Percentiles rank a stretch among this genome's conserved stretches.
These are phyloP conservation scores for Enchytraeus crypticus DNA, from an alignment of 2,888 invertebrate genomes.

Conservation along the genomic window DNA sequence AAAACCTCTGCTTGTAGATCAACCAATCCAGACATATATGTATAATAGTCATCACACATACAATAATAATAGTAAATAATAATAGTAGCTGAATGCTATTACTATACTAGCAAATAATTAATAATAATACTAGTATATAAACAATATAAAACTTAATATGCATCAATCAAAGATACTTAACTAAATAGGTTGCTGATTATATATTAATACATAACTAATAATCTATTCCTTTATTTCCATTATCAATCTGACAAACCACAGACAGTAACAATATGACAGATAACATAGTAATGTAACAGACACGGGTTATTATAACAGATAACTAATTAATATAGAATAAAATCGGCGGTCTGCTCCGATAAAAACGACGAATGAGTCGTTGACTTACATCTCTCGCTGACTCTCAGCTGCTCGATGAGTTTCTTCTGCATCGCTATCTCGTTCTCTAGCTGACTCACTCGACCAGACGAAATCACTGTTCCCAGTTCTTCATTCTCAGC, in stretches of 20 bases:
- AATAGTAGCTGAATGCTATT: no score
- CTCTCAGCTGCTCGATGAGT: constrained; percentile 89
- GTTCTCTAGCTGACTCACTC: constrained; percentile 87
- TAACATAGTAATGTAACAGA: no score
- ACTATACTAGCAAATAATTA: no score
- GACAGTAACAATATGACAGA: not conserved
- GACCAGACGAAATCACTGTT: constrained; percentile 85
- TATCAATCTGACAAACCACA: not conserved
- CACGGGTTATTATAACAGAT: not conserved
- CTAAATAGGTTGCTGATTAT: no score
- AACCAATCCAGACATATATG: no score
- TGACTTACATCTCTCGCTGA: constrained; percentile 88
- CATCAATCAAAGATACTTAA: no score
- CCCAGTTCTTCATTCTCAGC: constrained; percentile 96
- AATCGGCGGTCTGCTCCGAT: not conserved
- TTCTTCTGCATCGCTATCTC: constrained; percentile 89
- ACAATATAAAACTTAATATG: no score
- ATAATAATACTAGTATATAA: no score
- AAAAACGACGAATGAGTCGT: not conserved
- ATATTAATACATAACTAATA: not conserved
- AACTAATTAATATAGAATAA: not conserved
- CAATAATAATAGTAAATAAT: no score
- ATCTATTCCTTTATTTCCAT: not conserved
- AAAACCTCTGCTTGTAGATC: no score
- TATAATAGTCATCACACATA: no score